Conservation (phyloP, 2,797 vertebrate species). For the Aldrovandia affinis region DNA sequence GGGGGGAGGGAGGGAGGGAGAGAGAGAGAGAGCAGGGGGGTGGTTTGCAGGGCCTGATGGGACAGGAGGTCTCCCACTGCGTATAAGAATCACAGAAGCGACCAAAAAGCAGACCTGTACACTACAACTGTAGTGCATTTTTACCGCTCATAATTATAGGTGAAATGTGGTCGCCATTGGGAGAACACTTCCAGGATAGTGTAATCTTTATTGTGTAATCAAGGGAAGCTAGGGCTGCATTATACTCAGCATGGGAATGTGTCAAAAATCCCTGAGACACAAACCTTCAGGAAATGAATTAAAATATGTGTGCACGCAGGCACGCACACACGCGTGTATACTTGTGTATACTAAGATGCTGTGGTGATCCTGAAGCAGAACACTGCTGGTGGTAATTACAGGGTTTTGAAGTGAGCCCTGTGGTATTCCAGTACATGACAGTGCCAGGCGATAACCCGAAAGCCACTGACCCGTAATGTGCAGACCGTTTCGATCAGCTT, state of each 20-base stretch:
- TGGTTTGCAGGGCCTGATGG: no score
- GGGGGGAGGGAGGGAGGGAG: constrained; percentile 32
- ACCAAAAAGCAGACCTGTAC: no score
- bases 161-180: constrained; percentile 3
- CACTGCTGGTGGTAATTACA: constrained; percentile 4
- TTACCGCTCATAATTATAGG: neutral
- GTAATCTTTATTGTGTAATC: constrained; percentile 45
- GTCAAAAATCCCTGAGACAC: no score
- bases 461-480: no score
- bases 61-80: neutral
- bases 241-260: constrained; percentile 20
- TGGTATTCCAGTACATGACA: constrained; percentile 5
- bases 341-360: neutral
- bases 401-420: constrained; percentile 37
- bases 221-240: constrained; percentile 32
- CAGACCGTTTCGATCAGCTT: no score
- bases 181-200: constrained; percentile 3
- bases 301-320: no score
- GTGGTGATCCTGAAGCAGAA: constrained; percentile 23
- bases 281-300: no score
- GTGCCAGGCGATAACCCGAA: no score
- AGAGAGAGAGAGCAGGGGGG: constrained; percentile 21
- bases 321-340: no score
- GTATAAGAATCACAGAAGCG: no score
- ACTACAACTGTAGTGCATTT: no score